Evolutionary conservation across 2,888 invertebrate genomes (phyloP), one percentile per base, ranked within the genome.

Genomic region (Gasteruption jaculator): DNA sequence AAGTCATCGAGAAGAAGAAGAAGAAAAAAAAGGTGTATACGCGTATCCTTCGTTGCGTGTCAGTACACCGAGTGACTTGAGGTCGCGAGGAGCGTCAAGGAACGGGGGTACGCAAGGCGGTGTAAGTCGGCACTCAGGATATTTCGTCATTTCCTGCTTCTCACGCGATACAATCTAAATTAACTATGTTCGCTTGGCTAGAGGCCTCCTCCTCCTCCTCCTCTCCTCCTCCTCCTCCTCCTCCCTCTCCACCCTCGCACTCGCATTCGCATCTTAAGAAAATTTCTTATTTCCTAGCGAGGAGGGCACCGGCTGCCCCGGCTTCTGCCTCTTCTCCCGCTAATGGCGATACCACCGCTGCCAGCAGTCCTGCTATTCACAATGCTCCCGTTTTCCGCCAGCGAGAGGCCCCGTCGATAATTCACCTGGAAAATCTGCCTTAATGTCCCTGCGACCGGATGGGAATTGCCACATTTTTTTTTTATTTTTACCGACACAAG

Each of bases 141-240:
- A 70, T 70, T 70, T 70, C 70, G 70, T 70, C 70, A 70, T 70
- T 70, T 70, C 70, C 70, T 70, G 70, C 68, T 70, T 70, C 70
- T 70, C 70, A 70, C 70, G 70, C 70, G 70, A 70, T 70, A 70
- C 70, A 70, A 70, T 70, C 70, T 70, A 70, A 70, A 70, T 70
- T 70, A 70, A 70, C 70, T 66, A 69, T 66, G 70, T 70, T 70
- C 68, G 68, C 70, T 67, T 60, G 66, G 69, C 64, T 68, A 69
- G n/a, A n/a, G 67, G 63, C 63, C 61, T 63, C 64, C 68, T 63
- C 67, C 56, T 54, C 51, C 54, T 48, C 54, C 34, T 19, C 15
- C 11, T 38, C 35, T 34, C 29, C 40, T 42, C 42, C 46, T 36
- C 48, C 40, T 47, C 46, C 46, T 42, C 42, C 50, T 39, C 43